phyloP scores from a whole-genome alignment of 2,113 vertebrate genomes.

The Pampusana beccarii region DNA sequence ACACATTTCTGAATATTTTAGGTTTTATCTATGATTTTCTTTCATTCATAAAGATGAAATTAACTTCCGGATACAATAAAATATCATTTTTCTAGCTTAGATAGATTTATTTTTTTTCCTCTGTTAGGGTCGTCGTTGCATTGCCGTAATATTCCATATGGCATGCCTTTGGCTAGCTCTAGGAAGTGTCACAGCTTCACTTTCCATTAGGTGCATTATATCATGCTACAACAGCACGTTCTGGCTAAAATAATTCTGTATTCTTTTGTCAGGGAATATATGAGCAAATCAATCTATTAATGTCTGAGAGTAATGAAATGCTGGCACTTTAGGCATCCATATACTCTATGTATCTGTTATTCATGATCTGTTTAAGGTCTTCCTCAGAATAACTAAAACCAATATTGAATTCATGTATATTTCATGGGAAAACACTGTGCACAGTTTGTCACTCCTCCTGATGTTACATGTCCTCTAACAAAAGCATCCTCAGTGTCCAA shows the following conservation, averaged over 20 bases:
- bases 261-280: neutral
- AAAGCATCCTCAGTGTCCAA: neutral
- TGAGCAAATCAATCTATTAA: neutral
- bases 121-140: neutral
- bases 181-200: neutral
- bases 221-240: neutral
- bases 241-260: neutral
- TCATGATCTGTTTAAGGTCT: fast-evolving
- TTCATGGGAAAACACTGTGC: neutral
- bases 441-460: neutral
- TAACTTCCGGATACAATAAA: neutral
- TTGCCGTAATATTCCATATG: neutral
- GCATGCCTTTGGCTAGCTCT: slow-evolving; percentile 33
- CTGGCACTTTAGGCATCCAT: neutral
- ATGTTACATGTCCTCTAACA: neutral
- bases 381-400: neutral
- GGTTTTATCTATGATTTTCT: neutral
- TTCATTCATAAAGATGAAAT: neutral
- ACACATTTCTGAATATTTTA: neutral
- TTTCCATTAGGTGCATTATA: neutral
- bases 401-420: neutral
- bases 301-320: neutral
- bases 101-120: too few relatives aligned
- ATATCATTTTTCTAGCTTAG: neutral
- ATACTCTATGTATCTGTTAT: neutral